Base-by-base conservation (phyloP, 2,797 vertebrate species). In the Bovichtus diacanthus region DNA sequence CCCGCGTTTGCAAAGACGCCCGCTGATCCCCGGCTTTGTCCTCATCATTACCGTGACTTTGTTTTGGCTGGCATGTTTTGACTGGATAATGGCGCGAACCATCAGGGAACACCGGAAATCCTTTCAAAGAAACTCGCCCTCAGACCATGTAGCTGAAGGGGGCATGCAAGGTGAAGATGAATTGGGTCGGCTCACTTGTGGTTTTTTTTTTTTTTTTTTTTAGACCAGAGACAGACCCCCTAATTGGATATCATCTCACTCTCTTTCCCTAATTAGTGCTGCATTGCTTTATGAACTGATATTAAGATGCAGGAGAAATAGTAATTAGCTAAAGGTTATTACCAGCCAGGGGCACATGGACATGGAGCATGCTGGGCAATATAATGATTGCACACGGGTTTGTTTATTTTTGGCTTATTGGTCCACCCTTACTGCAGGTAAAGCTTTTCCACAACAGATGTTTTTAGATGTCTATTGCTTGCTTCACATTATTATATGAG, bases 301-400 rank as follows among this genome's bases (percentile, higher is more conserved):
- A 87, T 93, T 91, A 91, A 92, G 85, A 92, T 90, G 87, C 87
- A 60, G 84, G 84, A 87, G 88, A 89, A 90, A 88, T 80, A 67
- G 82, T 92, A 92, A 94, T 94, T 91, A 92, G 83, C 83, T 78
- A 88, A 90, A 91, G 90, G 87, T 90, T 93, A 93, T 91, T 91
- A 89, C 46, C 88, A 89, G 89, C 88, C 77, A 71, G 88, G 84
- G 90, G 88, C 83, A 78, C 89, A 84, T 80, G 87, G 89, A 87
- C 89, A 87, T 7, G 71, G 76, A 79, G 72, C 89, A 85, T 83
- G 84, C 85, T 84, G 85, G 77, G 88, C 75, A 74, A 55, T 87
- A 87, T 84, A 87, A 88, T 84, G 80, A 85, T 76, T 68, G 71
- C 76, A 66, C 71, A 81, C 11, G 36, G 70, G 72, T 90, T 86